Conservation (phyloP, 2,113 vertebrate species). For the Chaetorhynchus papuensis region DNA sequence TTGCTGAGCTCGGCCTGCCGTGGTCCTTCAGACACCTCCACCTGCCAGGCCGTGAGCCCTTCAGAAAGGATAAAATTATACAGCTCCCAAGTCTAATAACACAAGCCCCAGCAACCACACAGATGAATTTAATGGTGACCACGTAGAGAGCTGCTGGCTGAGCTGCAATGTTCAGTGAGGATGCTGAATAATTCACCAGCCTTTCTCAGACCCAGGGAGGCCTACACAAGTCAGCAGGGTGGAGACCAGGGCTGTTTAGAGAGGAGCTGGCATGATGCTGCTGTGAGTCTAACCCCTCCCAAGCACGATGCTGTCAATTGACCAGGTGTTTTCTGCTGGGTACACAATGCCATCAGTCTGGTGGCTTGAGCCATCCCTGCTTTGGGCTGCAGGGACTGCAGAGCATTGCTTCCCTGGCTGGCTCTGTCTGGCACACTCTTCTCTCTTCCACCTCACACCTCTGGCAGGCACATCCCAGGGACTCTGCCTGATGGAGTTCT, state of each 20-base stretch:
- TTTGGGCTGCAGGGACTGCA: not conserved
- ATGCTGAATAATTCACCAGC: not conserved
- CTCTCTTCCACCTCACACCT: not conserved
- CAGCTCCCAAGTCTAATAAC: not conserved
- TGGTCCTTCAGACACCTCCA: not conserved
- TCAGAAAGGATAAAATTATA: not conserved
- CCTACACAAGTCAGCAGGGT: not conserved
- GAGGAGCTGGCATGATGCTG: not conserved
- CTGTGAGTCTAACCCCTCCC: not conserved
- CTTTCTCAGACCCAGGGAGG: not conserved
- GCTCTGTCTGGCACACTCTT: not conserved
- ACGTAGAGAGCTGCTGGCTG: not conserved
- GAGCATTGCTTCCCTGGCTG: not conserved
- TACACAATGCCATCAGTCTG: rapidly evolving
- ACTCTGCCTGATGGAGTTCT: not conserved
- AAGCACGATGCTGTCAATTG: rapidly evolving
- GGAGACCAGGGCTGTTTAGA: not conserved
- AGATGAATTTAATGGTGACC: not conserved
- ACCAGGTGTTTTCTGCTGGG: not conserved
- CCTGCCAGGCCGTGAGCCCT: not conserved
- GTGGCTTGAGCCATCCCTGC: not conserved
- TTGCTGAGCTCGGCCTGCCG: rapidly evolving
- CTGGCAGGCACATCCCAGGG: not conserved
- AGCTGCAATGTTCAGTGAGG: not conserved
- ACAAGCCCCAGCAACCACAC: not conserved